Percentiles rank a stretch among this genome's conserved stretches.
phyloP scores from a whole-genome alignment of 2,797 vertebrate genomes.

The Sebastes diploproa region DNA sequence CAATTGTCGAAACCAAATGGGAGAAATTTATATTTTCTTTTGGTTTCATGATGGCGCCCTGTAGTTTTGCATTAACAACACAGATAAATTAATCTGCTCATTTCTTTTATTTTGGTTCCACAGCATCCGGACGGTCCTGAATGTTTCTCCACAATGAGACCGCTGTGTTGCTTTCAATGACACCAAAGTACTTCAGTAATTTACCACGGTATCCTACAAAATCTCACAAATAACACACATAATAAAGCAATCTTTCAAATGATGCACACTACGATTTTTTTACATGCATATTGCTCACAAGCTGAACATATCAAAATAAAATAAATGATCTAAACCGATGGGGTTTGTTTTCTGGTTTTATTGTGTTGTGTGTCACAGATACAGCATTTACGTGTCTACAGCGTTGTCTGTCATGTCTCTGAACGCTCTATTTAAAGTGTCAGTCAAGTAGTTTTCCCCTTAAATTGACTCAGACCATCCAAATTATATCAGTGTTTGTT shows the following conservation, averaged over 20 bases:
- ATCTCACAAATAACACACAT: not conserved
- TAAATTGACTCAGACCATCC: not conserved
- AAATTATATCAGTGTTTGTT: not conserved
- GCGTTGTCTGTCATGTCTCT: not conserved
- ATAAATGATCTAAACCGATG: no score
- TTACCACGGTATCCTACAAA: not conserved
- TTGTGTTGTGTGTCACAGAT: not conserved
- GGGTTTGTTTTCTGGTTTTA: not conserved
- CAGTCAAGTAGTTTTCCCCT: not conserved
- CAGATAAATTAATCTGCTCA: no score
- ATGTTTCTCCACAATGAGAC: constrained; percentile 44
- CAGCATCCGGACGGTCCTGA: constrained; percentile 81
- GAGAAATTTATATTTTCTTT: no score
- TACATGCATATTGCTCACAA: not conserved
- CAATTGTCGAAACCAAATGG: no score
- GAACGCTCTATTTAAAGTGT: not conserved
- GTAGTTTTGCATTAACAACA: no score
- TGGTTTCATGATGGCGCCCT: no score
- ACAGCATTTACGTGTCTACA: not conserved
- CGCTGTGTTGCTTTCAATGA: not conserved
- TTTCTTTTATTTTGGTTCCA: no score
- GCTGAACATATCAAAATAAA: not conserved
- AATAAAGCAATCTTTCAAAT: not conserved
- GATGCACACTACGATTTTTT: not conserved
- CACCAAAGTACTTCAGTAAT: not conserved